Evolutionary conservation across 2,888 invertebrate species (phyloP), one percentile per base, ranked within the genome.

Genomic region (Electrophaes corylata): DNA sequence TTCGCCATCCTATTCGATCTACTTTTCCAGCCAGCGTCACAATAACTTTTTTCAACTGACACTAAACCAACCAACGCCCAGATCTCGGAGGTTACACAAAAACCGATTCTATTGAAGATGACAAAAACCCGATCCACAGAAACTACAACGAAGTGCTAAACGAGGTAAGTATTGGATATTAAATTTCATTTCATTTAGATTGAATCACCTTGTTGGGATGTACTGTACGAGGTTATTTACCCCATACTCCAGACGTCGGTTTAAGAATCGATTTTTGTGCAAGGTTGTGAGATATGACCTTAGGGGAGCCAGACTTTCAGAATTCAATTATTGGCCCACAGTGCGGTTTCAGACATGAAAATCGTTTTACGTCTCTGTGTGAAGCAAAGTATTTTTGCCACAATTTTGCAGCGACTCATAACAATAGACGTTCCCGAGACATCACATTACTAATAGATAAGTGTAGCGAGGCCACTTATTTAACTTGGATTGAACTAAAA

Each of bases 11-110:
- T 63, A 75, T 74, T 73, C 71, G 72, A 70, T 73, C 75, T 66
- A 81, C 76, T 78, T 83, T 81, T 81, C 69, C 73, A 65, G 64
- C 69, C 73, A 65, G 64, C 60, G 59, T 65, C 60, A 69, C 69
- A 73, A 73, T 70, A 70, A 68, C 57, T 44, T 63, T 79, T 78
- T 76, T 71, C 69, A 54, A 47, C 46, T 65, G 26, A 64, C 62
- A 44, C 50, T 54, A 39, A 66, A 29, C 14, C 66, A 63, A 62
- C 69, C 65, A 68, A 70, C 60, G 65, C 68, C 68, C 69, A 72
- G 70, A 72, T 63, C 62, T 8, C 60, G 55, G 66, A 60, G 53
- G 57, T 52, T 49, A 57, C 16, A 51, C 60, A 66, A 64, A 66
- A 65, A 66, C 35, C 6, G 26, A 29, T 29, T 29, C 26, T 37